Percentiles rank a stretch among this genome's conserved stretches.
Evolutionary conservation across 2,888 invertebrate species (phyloP).

Genomic region (Aleiodes testaceus): DNA sequence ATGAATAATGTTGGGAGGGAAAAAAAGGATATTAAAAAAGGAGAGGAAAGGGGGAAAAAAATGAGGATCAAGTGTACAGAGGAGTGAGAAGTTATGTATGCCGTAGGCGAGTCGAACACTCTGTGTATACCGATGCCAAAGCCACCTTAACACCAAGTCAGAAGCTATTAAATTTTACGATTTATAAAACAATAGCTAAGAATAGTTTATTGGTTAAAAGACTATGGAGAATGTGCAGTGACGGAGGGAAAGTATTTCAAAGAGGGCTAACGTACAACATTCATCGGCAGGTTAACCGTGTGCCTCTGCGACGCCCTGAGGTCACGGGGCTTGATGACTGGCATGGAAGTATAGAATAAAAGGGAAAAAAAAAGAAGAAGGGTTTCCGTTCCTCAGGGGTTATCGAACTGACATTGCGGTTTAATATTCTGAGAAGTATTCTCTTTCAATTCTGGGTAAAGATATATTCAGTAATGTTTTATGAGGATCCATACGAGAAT

Average conservation of each 20-base stretch:
- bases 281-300: conserved; percentile 40
- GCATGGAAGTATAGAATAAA: conserved; percentile 38
- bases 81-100: conserved; percentile 26
- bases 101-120: conserved; percentile 25
- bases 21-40: conserved; percentile 5
- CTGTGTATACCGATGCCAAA: conserved; percentile 29
- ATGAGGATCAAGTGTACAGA: background rate
- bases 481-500: conserved; percentile 22
- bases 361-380: conserved; percentile 34
- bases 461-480: conserved; percentile 30
- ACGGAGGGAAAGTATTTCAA: conserved; percentile 31
- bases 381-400: conserved; percentile 45
- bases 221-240: background rate
- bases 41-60: background rate
- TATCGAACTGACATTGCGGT: conserved; percentile 50
- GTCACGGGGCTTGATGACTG: conserved; percentile 50
- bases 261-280: conserved; percentile 24
- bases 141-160: conserved; percentile 51
- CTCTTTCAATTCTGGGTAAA: conserved; percentile 25
- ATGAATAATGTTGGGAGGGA: conserved; percentile 4
- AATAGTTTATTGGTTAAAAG: conserved; percentile 55
- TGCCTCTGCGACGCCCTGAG: conserved; percentile 46
- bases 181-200: conserved; percentile 59
- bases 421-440: conserved; percentile 32
- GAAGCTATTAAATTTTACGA: conserved; percentile 59